A percentile compares a stretch with the other conserved stretches of the same genome.
phyloP scores from a whole-genome alignment of 2,888 invertebrate genomes.

The Therioaphis trifolii region DNA sequence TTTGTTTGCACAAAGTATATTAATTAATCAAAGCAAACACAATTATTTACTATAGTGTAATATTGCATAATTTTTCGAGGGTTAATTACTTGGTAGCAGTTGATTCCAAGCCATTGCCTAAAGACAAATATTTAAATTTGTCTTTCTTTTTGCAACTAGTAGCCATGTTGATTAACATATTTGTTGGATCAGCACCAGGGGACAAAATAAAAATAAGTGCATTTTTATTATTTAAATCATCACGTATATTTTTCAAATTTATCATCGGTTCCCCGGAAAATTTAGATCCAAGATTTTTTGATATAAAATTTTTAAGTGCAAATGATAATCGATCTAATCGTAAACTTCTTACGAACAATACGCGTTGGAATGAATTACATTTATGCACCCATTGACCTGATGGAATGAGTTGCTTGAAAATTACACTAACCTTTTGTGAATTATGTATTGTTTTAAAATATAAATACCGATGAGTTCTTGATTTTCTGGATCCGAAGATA shows the following conservation, averaged over 20 bases:
- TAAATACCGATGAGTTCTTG: conserved; percentile 74
- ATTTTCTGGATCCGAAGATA: conserved; percentile 77
- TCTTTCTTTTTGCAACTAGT: conserved; percentile 72
- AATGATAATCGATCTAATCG: conserved; percentile 86
- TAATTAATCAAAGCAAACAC: too few species aligned
- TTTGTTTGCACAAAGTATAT: conserved; percentile 75
- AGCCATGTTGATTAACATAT: conserved; percentile 70
- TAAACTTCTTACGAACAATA: conserved; percentile 83
- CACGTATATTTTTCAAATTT: conserved; percentile 84
- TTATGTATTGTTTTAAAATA: neutral
- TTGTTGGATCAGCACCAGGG: conserved; percentile 92
- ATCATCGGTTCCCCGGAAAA: conserved; percentile 83
- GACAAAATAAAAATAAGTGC: conserved; percentile 95
- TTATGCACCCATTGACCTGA: conserved; percentile 83
- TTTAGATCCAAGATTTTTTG: conserved; percentile 86
- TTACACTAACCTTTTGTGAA: neutral
- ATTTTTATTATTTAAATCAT: conserved; percentile 85
- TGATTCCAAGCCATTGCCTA: conserved; percentile 94
- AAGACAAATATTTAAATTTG: conserved; percentile 91
- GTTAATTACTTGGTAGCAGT: conserved; percentile 84
- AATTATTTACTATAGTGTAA: too few species aligned
- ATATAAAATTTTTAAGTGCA: conserved; percentile 85
- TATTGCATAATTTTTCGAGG: fast-evolving
- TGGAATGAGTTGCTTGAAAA: neutral
- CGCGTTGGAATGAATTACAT: conserved; percentile 86